Base-by-base conservation (phyloP, 2,113 vertebrate genomes). In the Hemicordylus capensis region DNA sequence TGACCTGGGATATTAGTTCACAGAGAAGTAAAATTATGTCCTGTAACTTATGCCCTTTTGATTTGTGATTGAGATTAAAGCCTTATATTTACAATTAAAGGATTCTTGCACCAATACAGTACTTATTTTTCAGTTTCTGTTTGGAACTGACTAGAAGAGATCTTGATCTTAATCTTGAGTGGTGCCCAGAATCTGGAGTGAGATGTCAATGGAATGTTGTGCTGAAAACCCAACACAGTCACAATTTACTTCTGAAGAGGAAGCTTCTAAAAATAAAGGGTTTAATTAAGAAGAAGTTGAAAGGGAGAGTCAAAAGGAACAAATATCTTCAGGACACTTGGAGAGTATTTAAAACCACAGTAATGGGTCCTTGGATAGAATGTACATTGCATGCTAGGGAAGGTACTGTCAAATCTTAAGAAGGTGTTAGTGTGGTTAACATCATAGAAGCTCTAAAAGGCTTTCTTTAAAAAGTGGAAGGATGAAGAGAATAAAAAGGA, bases 41-140 rank as follows among this genome's bases (percentile, higher is more conserved):
- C 42, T 89, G 1, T 5, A 67, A 1, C 5, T 77, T 86, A 19
- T 42, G 37, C 37, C 37, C 4, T 77, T 80, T 80, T 81, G 28
- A 81, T 92, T 72, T 73, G 9, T 54, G 34, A 12, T 72, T 78
- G 1, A 58, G 3, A 37, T 82, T 44, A 86, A 90, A n/a, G 0
- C 31, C 67, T 7, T 77, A 0, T 75, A 26, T 83, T 88, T 22
- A 61, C 56, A n/a, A 3, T n/a, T 64, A 39, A 64, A 75, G 26
- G 61, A 48, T 64, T 70, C 24, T 86, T 5, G 0, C 46, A 19
- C 54, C 6, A 44, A 56, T 0, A 34, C 6, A 75, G 31, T 80
- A 61, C 31, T 54, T 59, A 17, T 14, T 31, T 73, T 39, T 14
- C 28, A 6, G 4, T 51, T 75, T 51, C 42, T 75, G 15, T 74